Conservation (phyloP, 1,140 invertebrate genomes). For the Euschistus heros region DNA sequence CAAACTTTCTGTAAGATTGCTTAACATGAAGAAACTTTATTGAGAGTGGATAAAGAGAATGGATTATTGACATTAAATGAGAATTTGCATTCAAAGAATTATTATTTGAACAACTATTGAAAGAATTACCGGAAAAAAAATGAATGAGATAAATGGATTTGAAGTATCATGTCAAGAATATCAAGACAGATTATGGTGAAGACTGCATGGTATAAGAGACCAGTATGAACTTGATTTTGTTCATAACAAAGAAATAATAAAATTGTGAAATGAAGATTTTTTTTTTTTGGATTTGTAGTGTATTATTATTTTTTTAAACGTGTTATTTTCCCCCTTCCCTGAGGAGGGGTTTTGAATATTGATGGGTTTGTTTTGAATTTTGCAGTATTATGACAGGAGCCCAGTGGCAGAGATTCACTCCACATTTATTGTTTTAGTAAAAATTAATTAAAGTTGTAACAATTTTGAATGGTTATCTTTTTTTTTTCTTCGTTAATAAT, state of each 20-base stretch:
- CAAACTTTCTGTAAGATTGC: conserved; percentile 59
- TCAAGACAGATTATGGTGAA: conserved; percentile 82
- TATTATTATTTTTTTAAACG: no score
- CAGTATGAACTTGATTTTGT: conserved; percentile 87
- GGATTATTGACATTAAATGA: conserved; percentile 80
- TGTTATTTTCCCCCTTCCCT: no score
- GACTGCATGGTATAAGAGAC: conserved; percentile 78
- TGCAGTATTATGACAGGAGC: no score
- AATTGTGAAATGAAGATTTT: conserved; percentile 74
- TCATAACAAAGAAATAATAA: conserved; percentile 76
- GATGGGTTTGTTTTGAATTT: no score
- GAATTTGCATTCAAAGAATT: conserved; percentile 87
- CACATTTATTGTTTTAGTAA: no score
- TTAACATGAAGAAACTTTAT: conserved; percentile 76
- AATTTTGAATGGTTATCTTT: no score
- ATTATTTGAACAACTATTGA: conserved; percentile 67
- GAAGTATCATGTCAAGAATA: conserved; percentile 85
- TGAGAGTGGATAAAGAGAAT: conserved; percentile 87
- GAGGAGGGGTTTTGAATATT: no score
- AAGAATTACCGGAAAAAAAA: conserved; percentile 72
- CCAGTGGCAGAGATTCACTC: no score
- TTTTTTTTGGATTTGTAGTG: no score
- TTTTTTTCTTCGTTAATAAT: no score
- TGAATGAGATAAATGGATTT: conserved; percentile 61
- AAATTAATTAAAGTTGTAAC: no score